These are phyloP conservation scores for Podarcis siculus DNA, from an alignment of 2,797 vertebrate genomes.

Conservation along the genomic window DNA sequence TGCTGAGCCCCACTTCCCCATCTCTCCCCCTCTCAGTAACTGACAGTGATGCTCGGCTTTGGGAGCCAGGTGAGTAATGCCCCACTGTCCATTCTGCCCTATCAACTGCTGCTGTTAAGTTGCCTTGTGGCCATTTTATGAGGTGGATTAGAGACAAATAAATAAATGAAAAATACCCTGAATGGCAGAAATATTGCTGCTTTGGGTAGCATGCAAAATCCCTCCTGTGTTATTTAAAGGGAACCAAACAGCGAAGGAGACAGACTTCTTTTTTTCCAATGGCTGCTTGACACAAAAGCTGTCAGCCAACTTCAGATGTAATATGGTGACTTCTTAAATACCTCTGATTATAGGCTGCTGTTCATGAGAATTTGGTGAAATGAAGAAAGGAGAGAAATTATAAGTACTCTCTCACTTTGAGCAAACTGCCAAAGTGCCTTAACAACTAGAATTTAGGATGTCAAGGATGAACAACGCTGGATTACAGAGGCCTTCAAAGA, in stretches of 20 bases:
- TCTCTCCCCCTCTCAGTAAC: too few relatives aligned
- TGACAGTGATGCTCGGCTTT: too few relatives aligned
- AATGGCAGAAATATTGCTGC: not conserved
- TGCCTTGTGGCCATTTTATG: not conserved
- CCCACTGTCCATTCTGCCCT: too few relatives aligned
- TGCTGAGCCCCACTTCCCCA: too few relatives aligned
- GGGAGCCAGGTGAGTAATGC: too few relatives aligned
- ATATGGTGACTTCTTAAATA: slow-evolving; percentile 4
- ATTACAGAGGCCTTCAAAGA: not conserved
- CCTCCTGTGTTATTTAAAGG: slow-evolving; percentile 21
- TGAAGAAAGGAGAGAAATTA: slow-evolving; percentile 15
- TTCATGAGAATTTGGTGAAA: not conserved
- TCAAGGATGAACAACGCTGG: not conserved
- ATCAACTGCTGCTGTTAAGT: not conserved
- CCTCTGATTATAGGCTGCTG: not conserved
- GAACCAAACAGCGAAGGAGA: slow-evolving; percentile 20
- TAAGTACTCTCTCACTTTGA: not conserved
- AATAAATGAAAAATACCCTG: not conserved
- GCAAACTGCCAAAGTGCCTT: not conserved
- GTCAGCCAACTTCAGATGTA: not conserved
- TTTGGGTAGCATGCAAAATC: not conserved
- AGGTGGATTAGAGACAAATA: not conserved
- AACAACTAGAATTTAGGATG: slow-evolving; percentile 24
- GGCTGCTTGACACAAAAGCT: slow-evolving; percentile 16
- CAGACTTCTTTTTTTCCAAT: not conserved